Conservation (phyloP, 2,888 invertebrate species). For the Helobdella robusta region DNA sequence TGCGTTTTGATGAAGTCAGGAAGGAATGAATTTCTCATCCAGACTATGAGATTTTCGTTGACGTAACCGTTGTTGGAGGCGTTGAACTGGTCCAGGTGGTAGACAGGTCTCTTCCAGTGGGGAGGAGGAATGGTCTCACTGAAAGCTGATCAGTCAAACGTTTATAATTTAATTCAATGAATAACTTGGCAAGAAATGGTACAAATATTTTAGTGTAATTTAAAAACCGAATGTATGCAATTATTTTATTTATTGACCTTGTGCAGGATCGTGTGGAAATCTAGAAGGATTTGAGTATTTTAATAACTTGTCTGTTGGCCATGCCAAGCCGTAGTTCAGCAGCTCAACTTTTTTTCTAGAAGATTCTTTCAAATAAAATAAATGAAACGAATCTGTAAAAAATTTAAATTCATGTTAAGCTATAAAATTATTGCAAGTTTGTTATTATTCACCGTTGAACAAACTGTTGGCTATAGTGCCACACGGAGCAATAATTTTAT, state of each 20-base stretch:
- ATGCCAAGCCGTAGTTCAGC: slow-evolving; percentile 69
- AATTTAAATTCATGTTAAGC: neutral
- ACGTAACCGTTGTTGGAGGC: slow-evolving; percentile 77
- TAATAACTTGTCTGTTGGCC: slow-evolving; percentile 85
- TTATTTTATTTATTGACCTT: slow-evolving; percentile 10
- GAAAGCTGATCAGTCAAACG: no score
- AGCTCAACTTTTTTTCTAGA: slow-evolving; percentile 30
- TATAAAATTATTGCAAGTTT: neutral
- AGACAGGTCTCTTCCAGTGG: slow-evolving; percentile 72
- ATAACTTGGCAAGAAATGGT: no score
- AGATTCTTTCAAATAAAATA: slow-evolving; percentile 34
- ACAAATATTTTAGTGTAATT: no score
- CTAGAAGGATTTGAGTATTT: slow-evolving; percentile 79
- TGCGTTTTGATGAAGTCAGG: slow-evolving; percentile 74
- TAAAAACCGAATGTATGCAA: neutral
- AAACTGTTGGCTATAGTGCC: slow-evolving; percentile 97
- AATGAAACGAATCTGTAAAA: slow-evolving; percentile 39
- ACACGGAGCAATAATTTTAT: slow-evolving; percentile 67
- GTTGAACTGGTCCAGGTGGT: slow-evolving; percentile 62
- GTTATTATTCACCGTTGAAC: slow-evolving; percentile 67
- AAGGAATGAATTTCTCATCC: slow-evolving; percentile 97
- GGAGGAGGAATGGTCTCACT: slow-evolving; percentile 59
- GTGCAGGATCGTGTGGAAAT: slow-evolving; percentile 20
- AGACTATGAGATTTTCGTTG: slow-evolving; percentile 96
- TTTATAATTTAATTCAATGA: no score